phyloP scores from a whole-genome alignment of 2,797 vertebrate species.

The Lepus oiostolus region DNA sequence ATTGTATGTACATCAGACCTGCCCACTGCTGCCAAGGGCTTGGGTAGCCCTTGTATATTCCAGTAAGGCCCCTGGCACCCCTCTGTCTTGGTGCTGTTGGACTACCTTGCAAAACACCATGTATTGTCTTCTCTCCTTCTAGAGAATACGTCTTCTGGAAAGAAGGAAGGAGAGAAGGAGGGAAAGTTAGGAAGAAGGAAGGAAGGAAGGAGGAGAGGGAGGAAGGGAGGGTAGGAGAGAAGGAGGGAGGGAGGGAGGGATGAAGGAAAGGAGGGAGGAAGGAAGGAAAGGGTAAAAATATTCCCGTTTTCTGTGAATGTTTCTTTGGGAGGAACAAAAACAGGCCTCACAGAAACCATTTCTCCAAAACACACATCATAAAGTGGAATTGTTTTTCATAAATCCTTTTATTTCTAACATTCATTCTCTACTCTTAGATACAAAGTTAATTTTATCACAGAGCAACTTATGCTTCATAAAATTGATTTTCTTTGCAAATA shows the following conservation, averaged over 20 bases:
- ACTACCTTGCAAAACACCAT: not conserved
- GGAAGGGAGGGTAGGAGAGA: too few species aligned
- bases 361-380: not conserved
- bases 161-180: too few species aligned
- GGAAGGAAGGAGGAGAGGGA: too few species aligned
- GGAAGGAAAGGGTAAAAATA: too few species aligned
- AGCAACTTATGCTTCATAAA: not conserved
- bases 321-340: not conserved
- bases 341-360: not conserved
- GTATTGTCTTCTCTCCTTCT: not conserved
- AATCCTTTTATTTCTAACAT: not conserved
- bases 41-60: too few species aligned
- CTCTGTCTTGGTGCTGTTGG: not conserved
- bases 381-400: not conserved
- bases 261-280: not conserved
- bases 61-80: not conserved
- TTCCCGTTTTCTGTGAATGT: not conserved
- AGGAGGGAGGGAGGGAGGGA: too few species aligned
- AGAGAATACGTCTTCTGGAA: not conserved
- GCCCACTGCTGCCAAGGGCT: not conserved
- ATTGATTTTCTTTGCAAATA: not conserved
- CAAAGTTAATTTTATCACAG: not conserved
- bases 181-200: too few species aligned
- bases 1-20: rapidly evolving
- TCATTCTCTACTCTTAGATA: not conserved